Percentiles rank a stretch among this genome's conserved stretches.
Evolutionary conservation across 2,888 invertebrate genomes (phyloP).

Genomic region (Bimastos eiseni): DNA sequence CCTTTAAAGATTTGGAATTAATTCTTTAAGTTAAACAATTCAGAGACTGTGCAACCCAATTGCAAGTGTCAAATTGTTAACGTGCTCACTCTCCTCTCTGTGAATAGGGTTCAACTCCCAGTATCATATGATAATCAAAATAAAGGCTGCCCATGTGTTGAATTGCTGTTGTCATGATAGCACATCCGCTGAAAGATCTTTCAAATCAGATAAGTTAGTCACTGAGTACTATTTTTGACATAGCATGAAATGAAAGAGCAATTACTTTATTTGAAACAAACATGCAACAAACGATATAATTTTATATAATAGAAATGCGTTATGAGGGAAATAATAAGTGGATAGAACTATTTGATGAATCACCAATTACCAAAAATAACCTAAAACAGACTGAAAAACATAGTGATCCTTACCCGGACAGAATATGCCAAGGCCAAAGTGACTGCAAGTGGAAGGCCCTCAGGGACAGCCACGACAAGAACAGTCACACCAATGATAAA

Average conservation of each 20-base stretch:
- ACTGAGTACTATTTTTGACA: not conserved
- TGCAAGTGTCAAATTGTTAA: not conserved
- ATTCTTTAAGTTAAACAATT: not conserved
- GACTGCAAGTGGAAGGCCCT: slow-evolving; percentile 96
- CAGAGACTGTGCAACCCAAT: not conserved
- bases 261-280: too few relatives aligned
- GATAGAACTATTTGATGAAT: not conserved
- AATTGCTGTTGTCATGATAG: not conserved
- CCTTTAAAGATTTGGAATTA: not conserved
- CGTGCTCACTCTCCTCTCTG: not conserved
- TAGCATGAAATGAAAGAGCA: too few relatives aligned
- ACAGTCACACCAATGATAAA: slow-evolving; percentile 99
- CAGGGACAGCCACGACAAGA: slow-evolving; percentile 97
- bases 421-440: slow-evolving; percentile 98
- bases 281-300: too few relatives aligned
- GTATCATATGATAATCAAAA: not conserved
- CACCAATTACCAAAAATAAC: not conserved
- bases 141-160: not conserved
- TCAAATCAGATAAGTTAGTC: not conserved
- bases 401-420: slow-evolving; percentile 82
- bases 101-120: not conserved
- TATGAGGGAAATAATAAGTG: not conserved
- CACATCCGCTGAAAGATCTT: not conserved
- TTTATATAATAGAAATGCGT: too few relatives aligned
- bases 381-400: slow-evolving; percentile 76